Evolutionary conservation across 2,888 invertebrate species (phyloP).

Genomic region (Thelaira solivaga): DNA sequence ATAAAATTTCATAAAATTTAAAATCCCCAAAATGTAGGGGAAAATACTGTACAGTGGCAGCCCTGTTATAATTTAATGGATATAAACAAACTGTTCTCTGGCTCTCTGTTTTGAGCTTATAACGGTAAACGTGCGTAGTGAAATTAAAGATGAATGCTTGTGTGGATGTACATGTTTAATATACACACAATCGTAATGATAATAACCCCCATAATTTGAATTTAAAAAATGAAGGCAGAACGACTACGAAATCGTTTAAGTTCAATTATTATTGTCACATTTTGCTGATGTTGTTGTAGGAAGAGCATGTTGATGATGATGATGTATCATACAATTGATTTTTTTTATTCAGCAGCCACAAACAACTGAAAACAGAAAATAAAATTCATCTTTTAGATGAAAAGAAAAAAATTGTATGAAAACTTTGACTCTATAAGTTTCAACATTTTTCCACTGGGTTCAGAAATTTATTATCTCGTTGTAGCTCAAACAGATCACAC

Average conservation of each 20-base stretch:
- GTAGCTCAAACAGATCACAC: constrained; percentile 53
- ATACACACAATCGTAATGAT: background rate
- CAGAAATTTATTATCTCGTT: constrained; percentile 55
- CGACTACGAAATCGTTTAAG: constrained; percentile 41
- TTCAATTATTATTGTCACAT: constrained; percentile 55
- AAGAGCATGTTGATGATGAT: background rate
- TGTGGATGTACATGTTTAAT: background rate
- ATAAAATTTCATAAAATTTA: too few species aligned
- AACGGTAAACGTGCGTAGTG: constrained; percentile 53
- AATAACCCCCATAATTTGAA: constrained; percentile 45
- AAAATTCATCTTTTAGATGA: constrained; percentile 54
- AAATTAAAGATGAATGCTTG: background rate
- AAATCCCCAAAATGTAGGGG: too few species aligned
- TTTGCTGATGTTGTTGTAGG: constrained; percentile 2
- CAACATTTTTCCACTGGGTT: constrained; percentile 52
- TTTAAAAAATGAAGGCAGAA: constrained; percentile 5
- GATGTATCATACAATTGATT: constrained; percentile 15
- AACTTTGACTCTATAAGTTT: constrained; percentile 52
- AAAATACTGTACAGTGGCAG: too few species aligned
- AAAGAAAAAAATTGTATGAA: constrained; percentile 9
- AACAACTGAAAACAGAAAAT: constrained; percentile 19
- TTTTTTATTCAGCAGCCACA: constrained; percentile 22
- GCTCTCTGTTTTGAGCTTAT: constrained; percentile 8
- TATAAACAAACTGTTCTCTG: background rate
- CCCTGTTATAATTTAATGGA: background rate